Conservation (phyloP, 2,113 vertebrate genomes). For the Thymallus thymallus region DNA sequence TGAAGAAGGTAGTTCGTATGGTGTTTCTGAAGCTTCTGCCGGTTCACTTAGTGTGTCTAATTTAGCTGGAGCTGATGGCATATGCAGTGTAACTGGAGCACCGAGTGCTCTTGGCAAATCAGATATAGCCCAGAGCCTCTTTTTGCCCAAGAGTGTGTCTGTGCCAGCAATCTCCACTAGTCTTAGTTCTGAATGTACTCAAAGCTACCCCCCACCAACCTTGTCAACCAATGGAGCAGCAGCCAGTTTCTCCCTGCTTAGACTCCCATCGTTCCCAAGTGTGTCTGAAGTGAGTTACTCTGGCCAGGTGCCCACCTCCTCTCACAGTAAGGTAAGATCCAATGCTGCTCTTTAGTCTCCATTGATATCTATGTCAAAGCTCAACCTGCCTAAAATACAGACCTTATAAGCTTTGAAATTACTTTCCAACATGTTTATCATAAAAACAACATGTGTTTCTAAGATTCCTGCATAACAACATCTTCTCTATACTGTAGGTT, state of each 20-base stretch:
- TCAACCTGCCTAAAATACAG: background rate
- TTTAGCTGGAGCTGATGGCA: no score
- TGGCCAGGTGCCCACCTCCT: background rate
- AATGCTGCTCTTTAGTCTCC: background rate
- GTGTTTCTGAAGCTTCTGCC: background rate
- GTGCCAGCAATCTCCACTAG: constrained; percentile 67
- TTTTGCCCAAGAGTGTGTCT: constrained; percentile 67
- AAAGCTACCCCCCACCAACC: background rate
- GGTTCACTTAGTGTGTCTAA: background rate
- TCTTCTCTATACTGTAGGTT: background rate
- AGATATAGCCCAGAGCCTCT: background rate
- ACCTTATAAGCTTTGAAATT: background rate
- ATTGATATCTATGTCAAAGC: background rate
- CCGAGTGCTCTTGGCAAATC: background rate
- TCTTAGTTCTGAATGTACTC: constrained; percentile 4
- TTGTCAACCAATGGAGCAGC: background rate
- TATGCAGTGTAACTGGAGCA: background rate
- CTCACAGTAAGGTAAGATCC: constrained; percentile 47
- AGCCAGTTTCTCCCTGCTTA: background rate
- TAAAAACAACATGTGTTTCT: no score
- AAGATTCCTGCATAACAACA: background rate
- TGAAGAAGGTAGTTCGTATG: no score
- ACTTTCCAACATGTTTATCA: background rate
- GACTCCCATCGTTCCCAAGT: background rate
- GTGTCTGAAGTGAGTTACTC: background rate